phyloP scores from a whole-genome alignment of 2,113 vertebrate genomes.

The Paramisgurnus dabryanus region DNA sequence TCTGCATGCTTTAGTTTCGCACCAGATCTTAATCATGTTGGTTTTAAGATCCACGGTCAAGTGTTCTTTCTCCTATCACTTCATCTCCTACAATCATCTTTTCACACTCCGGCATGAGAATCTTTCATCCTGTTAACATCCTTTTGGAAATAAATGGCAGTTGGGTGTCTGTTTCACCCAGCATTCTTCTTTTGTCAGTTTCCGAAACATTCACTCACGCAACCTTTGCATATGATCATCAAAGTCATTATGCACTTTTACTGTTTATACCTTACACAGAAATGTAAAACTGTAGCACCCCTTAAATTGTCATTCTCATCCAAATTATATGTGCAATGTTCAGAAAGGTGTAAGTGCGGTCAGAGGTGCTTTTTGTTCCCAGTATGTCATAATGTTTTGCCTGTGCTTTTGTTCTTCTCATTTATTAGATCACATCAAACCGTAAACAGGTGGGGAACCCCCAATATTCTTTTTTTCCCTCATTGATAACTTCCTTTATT shows the following conservation, averaged over 20 bases:
- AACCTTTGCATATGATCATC: conserved; percentile 19
- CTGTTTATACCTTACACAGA: conserved; percentile 30
- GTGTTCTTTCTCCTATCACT: conserved; percentile 36
- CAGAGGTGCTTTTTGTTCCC: conserved; percentile 42
- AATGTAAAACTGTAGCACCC: not conserved
- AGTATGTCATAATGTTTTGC: conserved; percentile 72
- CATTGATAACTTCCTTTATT: conserved; percentile 22
- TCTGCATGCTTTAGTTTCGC: not conserved
- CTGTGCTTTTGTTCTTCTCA: conserved; percentile 70
- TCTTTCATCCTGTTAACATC: conserved; percentile 16
- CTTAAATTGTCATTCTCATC: too few species aligned
- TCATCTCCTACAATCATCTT: conserved; percentile 8
- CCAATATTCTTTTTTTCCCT: conserved; percentile 45
- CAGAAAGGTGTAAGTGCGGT: not conserved
- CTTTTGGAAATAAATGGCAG: not conserved
- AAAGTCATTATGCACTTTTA: conserved; percentile 13
- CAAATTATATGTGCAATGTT: too few species aligned
- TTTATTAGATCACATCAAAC: conserved; percentile 79
- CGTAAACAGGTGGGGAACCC: conserved; percentile 78
- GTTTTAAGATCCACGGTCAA: conserved; percentile 35
- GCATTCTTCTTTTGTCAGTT: conserved; percentile 9
- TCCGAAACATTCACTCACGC: not conserved
- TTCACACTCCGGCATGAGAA: not conserved
- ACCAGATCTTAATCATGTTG: conserved; percentile 14
- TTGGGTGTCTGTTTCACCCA: not conserved